These are phyloP conservation scores for Hoplodrina ambigua DNA, from an alignment of 2,888 invertebrate species.

Conservation along the genomic window DNA sequence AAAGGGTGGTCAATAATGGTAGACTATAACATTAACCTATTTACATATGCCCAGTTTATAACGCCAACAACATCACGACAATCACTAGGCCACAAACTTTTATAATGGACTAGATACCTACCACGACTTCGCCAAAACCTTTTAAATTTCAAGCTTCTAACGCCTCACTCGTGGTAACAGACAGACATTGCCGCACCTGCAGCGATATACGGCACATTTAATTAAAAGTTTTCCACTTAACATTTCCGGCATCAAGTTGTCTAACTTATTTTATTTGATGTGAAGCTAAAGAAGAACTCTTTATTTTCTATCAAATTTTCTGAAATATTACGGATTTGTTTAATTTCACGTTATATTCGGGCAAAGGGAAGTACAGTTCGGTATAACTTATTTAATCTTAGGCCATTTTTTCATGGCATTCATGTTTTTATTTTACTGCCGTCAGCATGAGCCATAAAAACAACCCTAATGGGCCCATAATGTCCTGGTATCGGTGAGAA, in stretches of 20 bases:
- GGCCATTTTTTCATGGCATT: not conserved
- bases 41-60: too few relatives aligned
- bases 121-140: not conserved
- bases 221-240: conserved; percentile 47
- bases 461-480: conserved; percentile 15
- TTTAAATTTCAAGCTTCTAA: conserved; percentile 1
- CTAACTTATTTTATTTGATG: conserved; percentile 28
- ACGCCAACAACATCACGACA: not conserved
- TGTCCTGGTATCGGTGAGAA: conserved; percentile 39
- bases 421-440: not conserved
- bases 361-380: not conserved
- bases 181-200: conserved; percentile 6
- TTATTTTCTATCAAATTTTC: conserved; percentile 13
- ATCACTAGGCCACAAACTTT: not conserved
- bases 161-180: not conserved
- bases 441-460: conserved; percentile 9
- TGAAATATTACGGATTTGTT: conserved; percentile 8
- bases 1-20: too few relatives aligned
- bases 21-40: too few relatives aligned
- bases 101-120: not conserved
- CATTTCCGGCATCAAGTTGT: conserved; percentile 24
- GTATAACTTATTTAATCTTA: not conserved
- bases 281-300: conserved; percentile 8
- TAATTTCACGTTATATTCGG: conserved; percentile 2
- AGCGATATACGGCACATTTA: conserved; percentile 18